Base-by-base conservation (phyloP, 2,888 invertebrate species). In the Chromoteleia sp. region DNA sequence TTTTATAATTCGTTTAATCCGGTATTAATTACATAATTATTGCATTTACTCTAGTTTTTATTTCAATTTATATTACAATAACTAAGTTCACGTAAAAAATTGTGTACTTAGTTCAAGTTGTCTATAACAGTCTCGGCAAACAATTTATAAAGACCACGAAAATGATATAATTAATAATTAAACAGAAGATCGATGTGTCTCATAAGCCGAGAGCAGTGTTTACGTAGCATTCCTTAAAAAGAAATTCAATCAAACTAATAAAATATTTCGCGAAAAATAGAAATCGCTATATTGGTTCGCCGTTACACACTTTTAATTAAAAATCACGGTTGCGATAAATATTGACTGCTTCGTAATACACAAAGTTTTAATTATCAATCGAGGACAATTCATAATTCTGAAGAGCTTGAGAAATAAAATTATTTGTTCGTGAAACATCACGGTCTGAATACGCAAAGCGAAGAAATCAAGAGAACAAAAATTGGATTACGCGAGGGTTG, bases 401-500 rank as follows among this genome's bases (percentile, higher is more conserved):
- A 61, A 36, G 6, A 30, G 19, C 5, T 30, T 8, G 30, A 29
- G 19, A 45, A 61, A 36, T 8, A 8, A 68, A 41, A 58, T 48
- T 0, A 56, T 45, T 43, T 45, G 19, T 54, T 4, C 8, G 17
- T 21, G 15, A 50, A 68, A 33, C 8, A 33, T 59, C 6, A 8
- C 5, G 10, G 21, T 2, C 17, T 1, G 29, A 76, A 52, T 54
- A 8, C 30, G 12, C 36, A 15, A 61, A 43, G 41, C 33, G 19
- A 71, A 80, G 83, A 83, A 77, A 83, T 65, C 83, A 77, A 78
- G 50, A 63, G 74, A 67, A 83, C 73, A 81, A 84, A 87, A 87
- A 89, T 89, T 88, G 87, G 88, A 89, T 90, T 89, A 88, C 75
- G 85, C 77, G 85, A 85, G 85, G 84, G 86, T 84, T 83, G 83